Percentiles rank a stretch among this genome's conserved stretches.
These are phyloP conservation scores for Manis pentadactyla DNA, from an alignment of 2,797 vertebrate species.

Conservation along the genomic window DNA sequence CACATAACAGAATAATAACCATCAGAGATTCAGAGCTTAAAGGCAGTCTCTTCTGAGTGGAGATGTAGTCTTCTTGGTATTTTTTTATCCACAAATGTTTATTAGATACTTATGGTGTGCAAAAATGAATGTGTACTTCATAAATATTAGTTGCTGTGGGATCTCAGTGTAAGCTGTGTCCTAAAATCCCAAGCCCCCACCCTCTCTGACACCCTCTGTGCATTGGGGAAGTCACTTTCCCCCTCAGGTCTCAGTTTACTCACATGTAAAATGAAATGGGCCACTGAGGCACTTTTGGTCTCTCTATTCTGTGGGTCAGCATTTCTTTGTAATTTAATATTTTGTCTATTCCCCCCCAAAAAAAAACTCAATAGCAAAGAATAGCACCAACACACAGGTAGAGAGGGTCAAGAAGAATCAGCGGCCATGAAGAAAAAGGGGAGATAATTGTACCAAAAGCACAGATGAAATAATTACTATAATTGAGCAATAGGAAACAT, in stretches of 20 bases:
- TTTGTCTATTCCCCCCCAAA: not conserved
- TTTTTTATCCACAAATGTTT: not conserved
- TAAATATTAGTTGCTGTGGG: not conserved
- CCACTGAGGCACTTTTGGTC: not conserved
- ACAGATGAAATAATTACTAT: conserved; percentile 71
- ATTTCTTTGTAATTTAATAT: conserved; percentile 24
- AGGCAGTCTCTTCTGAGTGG: not conserved
- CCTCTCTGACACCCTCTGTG: not conserved
- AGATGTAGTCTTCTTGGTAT: not conserved
- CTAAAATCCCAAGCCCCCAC: not conserved
- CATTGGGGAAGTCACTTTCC: not conserved
- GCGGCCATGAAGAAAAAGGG: conserved; percentile 17
- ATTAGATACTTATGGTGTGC: not conserved
- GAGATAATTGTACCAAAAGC: conserved; percentile 56
- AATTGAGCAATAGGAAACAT: conserved; percentile 70
- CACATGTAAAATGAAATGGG: not conserved
- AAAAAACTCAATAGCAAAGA: not conserved
- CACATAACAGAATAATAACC: not conserved
- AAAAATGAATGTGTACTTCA: not conserved
- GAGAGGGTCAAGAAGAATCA: conserved; percentile 9
- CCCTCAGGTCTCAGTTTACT: not conserved
- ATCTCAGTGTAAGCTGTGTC: not conserved
- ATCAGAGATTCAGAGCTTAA: not conserved
- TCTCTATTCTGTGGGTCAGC: not conserved
- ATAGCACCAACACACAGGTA: not conserved